A percentile compares a stretch with the other conserved stretches of the same genome.
Conservation (phyloP, 2,888 invertebrate genomes). For the Microplitis deprimator region DNA sequence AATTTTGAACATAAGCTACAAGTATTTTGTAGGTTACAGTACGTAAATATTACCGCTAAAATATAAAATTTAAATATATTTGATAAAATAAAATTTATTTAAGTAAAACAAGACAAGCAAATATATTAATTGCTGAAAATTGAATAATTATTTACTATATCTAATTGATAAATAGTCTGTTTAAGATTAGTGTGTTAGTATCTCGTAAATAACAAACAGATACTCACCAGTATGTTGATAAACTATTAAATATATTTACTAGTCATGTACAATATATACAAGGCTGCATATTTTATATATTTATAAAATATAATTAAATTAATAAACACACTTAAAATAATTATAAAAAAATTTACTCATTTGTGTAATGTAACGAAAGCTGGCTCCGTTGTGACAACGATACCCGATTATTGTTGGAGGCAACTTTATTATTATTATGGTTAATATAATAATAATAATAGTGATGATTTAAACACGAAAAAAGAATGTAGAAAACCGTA, state of each 20-base stretch:
- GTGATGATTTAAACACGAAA: not conserved
- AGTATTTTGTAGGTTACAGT: not conserved
- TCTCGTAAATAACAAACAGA: slow-evolving; percentile 2
- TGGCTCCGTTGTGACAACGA: slow-evolving; percentile 28
- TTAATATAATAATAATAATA: not conserved
- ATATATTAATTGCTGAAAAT: not conserved
- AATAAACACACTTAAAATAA: slow-evolving; percentile 6
- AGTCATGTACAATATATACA: slow-evolving; percentile 21
- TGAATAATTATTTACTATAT: slow-evolving; percentile 11
- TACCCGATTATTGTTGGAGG: slow-evolving; percentile 21
- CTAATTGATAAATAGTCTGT: slow-evolving; percentile 22
- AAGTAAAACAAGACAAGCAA: not conserved
- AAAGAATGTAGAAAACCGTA: not conserved
- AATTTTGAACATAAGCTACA: not conserved
- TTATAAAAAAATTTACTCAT: not conserved
- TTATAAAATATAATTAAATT: not conserved
- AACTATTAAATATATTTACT: not conserved
- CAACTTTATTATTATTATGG: not conserved
- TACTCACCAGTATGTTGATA: slow-evolving; percentile 9
- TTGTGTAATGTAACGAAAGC: slow-evolving; percentile 14
- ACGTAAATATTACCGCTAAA: not conserved
- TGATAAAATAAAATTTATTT: not conserved
- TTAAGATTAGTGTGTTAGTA: not conserved
- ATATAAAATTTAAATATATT: not conserved
- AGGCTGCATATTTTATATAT: not conserved